Base-by-base conservation (phyloP, 2,888 invertebrate genomes). In the Gnatocerus cornutus region DNA sequence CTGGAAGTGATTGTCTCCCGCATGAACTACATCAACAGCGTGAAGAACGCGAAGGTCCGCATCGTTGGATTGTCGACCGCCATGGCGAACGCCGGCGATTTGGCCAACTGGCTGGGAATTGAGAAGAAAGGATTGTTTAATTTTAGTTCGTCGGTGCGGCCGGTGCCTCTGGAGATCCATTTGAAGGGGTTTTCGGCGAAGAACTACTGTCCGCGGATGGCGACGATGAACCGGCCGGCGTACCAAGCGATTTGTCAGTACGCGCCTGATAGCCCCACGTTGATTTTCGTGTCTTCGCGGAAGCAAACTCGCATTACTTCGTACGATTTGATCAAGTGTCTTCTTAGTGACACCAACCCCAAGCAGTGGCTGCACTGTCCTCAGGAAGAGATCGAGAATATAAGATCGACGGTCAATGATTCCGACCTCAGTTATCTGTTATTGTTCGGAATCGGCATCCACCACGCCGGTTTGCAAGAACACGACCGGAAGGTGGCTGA, bases 161-260 rank as follows among this genome's bases (percentile, higher is more conserved):
- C 99, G 0, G 99, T 99, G 8, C 99, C 99, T 0, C 87, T 99
- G 37, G 96, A 96, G 86, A 93, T 93, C 8, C 93, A 93, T 80
- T 78, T 85, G 39, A 91, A 93, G 55, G 99, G 99, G 0, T 99
- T 97, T 83, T 94, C 98, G 0, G 99, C 98, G 2, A 96, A 98
- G 74, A 97, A 99, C 84, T 99, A 99, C 86, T 99, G 99, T 80
- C 99, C 99, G 0, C 90, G 99, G 52, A 99, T 99, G 99, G 93
- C 98, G 71, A 94, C 98, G 0, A 99, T 99, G 99, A 99, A 99
- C 86, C 95, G 97, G 80, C 99, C 99, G 0, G 93, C 97, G 0
- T 99, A 95, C 87, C 96, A 97, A 85, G 96, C 98, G 0, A 98
- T 99, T 72, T 90, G 93, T 48, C 93, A 94, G 61, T 95, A 99